phyloP scores from a whole-genome alignment of 2,797 vertebrate genomes.

The Chrysocyon brachyurus region DNA sequence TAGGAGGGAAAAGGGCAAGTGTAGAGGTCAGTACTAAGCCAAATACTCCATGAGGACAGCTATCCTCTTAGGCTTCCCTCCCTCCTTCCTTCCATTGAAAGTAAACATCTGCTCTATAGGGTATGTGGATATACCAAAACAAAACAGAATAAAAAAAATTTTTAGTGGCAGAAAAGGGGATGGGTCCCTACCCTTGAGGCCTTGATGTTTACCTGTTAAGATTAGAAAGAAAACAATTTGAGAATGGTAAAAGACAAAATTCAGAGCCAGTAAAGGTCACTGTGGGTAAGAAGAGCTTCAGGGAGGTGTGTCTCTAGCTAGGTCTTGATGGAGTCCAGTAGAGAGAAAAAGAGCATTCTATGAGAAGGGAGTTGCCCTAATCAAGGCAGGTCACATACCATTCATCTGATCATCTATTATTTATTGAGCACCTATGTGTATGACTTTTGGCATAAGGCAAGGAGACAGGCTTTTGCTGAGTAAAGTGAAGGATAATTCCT shows the following conservation, averaged over 20 bases:
- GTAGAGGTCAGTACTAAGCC: neutral
- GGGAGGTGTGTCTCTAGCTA: neutral
- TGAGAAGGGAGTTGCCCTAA: neutral
- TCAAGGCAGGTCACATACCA: neutral
- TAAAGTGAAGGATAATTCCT: neutral
- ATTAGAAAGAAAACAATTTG: slow-evolving; percentile 5
- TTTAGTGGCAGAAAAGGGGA: neutral
- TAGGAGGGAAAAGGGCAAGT: neutral
- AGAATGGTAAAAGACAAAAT: neutral
- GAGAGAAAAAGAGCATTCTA: neutral
- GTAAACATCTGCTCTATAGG: neutral
- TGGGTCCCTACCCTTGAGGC: neutral
- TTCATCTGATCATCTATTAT: neutral
- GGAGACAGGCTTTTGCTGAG: neutral
- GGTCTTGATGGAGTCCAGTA: neutral
- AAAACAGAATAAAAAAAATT: neutral
- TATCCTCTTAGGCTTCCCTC: neutral
- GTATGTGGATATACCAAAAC: neutral
- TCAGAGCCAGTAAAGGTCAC: neutral
- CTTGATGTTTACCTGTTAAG: neutral
- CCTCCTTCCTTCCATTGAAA: neutral
- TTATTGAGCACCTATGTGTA: neutral
- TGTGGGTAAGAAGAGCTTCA: neutral
- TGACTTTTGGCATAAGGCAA: neutral
- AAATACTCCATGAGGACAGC: neutral